These are phyloP conservation scores for Drosophila barbarae DNA, from an alignment of 2,888 invertebrate genomes.

Conservation along the genomic window DNA sequence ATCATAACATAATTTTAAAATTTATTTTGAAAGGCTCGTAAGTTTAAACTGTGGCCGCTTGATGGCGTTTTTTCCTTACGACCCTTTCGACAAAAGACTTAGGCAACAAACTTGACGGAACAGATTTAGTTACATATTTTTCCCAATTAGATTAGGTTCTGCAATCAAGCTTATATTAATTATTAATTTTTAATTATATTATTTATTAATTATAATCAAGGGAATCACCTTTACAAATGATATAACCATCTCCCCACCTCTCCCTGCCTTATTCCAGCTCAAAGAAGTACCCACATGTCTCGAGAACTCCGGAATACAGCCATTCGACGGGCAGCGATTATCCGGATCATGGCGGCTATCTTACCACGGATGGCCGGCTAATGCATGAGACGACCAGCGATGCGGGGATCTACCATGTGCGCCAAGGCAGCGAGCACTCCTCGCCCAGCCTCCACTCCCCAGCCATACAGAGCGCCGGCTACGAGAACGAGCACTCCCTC, in stretches of 20 bases:
- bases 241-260: neutral
- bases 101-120: too few relatives aligned
- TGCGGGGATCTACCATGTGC: constrained; percentile 63
- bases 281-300: constrained; percentile 73
- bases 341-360: constrained; percentile 67
- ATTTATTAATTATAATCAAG: too few relatives aligned
- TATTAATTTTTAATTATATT: too few relatives aligned
- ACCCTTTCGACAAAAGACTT: too few relatives aligned
- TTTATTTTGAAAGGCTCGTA: too few relatives aligned
- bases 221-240: too few relatives aligned
- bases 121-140: too few relatives aligned
- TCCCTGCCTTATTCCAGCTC: constrained; percentile 47
- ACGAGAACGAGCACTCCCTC: constrained; percentile 66
- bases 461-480: constrained; percentile 72
- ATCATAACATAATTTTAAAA: too few relatives aligned
- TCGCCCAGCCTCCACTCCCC: constrained; percentile 76
- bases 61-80: too few relatives aligned
- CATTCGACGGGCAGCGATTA: constrained; percentile 71
- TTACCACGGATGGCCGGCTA: constrained; percentile 57
- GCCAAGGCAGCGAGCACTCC: constrained; percentile 76
- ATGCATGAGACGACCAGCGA: constrained; percentile 64
- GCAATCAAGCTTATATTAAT: too few relatives aligned
- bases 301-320: constrained; percentile 70
- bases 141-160: too few relatives aligned
- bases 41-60: too few relatives aligned